Evolutionary conservation across 2,797 vertebrate genomes (phyloP), one percentile per base, ranked within the genome.

Genomic region (Decapterus maruadsi): DNA sequence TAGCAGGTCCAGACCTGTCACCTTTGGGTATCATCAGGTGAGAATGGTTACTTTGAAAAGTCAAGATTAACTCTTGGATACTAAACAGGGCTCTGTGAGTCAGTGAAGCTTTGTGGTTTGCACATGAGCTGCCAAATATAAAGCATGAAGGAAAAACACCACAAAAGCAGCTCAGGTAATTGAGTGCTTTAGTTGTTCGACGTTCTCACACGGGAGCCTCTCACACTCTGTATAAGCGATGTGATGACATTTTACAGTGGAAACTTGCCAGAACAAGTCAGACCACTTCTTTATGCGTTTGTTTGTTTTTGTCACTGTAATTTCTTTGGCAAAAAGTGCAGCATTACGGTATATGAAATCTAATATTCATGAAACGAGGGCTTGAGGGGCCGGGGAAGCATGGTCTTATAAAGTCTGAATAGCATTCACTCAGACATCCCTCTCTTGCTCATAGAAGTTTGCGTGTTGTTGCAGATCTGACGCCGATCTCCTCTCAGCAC

Each of bases 361-460:
- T 81, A 77, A 85, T 83, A 87, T 82, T 85, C 61, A 76, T 76
- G 63, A 74, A 70, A 36, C 57, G 48, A 71, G 43, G 48, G 82
- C 61, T 81, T 31, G 69, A 82, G 68, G 75, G 78, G 58, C 46
- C 62, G 17, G 57, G 46, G 22, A 66, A 81, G 77, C 61, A 6
- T 48, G 50, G 56, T 68, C 54, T 16, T 56, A 60, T 48, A 19
- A 45, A 74, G 80, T 78, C 63, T 88, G 66, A 84, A 69, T 77
- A 75, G 61, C 62, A 77, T 85, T 84, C 6, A 12, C 38, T 67
- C 43, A 73, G 69, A 82, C 77, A 74, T 63, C 54, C 68, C 74
- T 68, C 55, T 36, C 48, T 48, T 45, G 61, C 55, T 82, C 67
- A 65, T 43, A 38, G 66, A 22, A 43, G 58, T 64, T 70, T 83